Evolutionary conservation across 2,797 vertebrate species (phyloP), one percentile per base, ranked within the genome.

Genomic region (Danio tinwini): DNA sequence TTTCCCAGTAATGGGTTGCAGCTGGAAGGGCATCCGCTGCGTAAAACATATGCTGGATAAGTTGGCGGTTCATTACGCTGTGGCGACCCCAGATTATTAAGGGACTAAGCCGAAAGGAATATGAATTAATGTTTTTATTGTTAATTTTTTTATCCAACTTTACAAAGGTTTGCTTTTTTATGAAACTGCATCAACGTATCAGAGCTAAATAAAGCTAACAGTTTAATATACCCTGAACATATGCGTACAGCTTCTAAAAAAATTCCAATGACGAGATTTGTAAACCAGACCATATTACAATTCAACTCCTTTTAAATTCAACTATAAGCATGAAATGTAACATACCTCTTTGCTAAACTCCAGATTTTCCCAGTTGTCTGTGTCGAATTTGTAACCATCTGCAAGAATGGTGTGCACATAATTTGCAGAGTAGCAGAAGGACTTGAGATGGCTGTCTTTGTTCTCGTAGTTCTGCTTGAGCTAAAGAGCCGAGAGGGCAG

Each of bases 311-410:
- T 29, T 29, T 29, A 29, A 29, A 29, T 29, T 29, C 29, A 29
- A 29, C 29, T 3, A 29, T 14, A 4, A 14, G 53, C 56, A 19
- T 40, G 1, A 52, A 40, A 52, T 7, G 0, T 11, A 5, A 45
- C 90, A 11, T 87, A 98, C 98, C 93, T 97, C 86, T 86, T 89
- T 95, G 88, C 94, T 86, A 87, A 99, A 98, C 37, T 78, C 53
- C 70, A 99, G 96, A 52, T 90, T 91, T 80, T 92, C 90, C 97
- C 97, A 99, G 52, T 92, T 95, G 29, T 92, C 88, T 2, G 82
- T 62, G 17, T 94, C 92, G 84, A 99, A 99, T 86, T 94, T 96
- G 91, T 98, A 99, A 37, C 96, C 97, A 0, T 92, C 90, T 14
- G 92, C 83, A 13, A 99, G 93, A 84, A 99, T 74, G 61, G 92